Conservation (phyloP, 2,113 vertebrate genomes). For the Bambusicola thoracicus region DNA sequence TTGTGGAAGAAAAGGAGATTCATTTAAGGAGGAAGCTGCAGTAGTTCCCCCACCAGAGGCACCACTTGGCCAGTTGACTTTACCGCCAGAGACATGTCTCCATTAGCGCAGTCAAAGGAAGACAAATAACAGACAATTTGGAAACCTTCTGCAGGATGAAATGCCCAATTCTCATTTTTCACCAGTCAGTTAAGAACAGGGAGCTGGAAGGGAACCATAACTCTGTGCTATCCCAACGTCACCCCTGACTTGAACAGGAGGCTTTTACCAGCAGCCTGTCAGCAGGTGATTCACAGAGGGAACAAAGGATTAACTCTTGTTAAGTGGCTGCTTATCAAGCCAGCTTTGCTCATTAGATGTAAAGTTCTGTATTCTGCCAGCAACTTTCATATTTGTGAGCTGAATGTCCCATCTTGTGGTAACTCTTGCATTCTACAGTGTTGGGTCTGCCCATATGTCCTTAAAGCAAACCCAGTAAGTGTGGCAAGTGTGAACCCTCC, state of each 20-base stretch:
- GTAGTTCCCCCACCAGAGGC: neutral
- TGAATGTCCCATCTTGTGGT: conserved; percentile 63
- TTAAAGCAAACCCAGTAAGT: neutral
- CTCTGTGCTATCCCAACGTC: neutral
- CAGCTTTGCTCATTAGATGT: conserved; percentile 31
- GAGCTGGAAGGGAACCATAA: neutral
- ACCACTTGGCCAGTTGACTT: neutral
- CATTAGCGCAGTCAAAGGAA: neutral
- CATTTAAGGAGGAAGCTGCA: neutral
- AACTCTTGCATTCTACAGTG: conserved; percentile 61
- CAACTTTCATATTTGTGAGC: conserved; percentile 36
- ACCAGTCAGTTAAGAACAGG: neutral
- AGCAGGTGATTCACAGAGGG: neutral
- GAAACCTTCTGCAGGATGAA: neutral
- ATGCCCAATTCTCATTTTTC: neutral
- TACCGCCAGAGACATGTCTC: neutral
- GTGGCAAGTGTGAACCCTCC: neutral
- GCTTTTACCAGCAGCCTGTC: neutral
- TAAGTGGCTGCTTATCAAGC: neutral
- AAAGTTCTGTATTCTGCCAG: conserved; percentile 38
- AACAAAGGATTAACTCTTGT: neutral
- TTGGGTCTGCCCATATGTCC: neutral
- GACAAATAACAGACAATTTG: neutral
- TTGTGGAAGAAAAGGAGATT: neutral
- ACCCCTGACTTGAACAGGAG: neutral